Base-by-base conservation (phyloP, 2,113 vertebrate species). In the Esox niger region DNA sequence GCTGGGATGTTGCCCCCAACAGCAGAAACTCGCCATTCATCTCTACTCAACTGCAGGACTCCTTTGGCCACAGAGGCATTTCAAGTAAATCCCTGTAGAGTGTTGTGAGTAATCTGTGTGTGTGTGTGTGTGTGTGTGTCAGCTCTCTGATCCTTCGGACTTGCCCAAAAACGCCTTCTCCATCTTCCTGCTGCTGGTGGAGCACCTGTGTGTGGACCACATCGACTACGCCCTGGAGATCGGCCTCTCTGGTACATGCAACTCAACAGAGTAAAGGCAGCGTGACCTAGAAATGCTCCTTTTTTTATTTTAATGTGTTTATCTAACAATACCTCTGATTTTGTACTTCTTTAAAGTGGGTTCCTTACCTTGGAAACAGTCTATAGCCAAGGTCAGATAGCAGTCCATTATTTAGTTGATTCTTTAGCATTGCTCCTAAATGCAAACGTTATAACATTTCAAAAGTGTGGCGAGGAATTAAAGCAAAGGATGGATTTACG, bases 141-240 rank as follows among this genome's bases (percentile, higher is more conserved):
- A 99, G 97, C 93, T 99, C 68, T 99, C 97, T 63, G 97, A 99
- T 86, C 95, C 94, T 54, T 95, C 97, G 69, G 97, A 99, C 90
- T 91, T 99, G 78, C 95, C 97, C 70, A 97, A 95, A 90, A 99
- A 99, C 66, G 97, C 97, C 80, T 98, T 95, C 90, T 94, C 94
- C 74, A 95, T 99, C 88, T 99, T 99, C 90, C 91, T 95, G 77
- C 91, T 98, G 89, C 93, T 99, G 77, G 96, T 99, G 70, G 97
- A 99, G 25, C 95, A 98, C 89, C 94, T 99, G 60, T 99, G 97
- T 83, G 94, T 97, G 74, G 97, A 99, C 6, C 97, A 99, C 89
- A 99, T 99, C 60, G 97, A 99, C 91, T 99, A 99, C 71, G 97
- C 97, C 69, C 91, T 99, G 79, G 97, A 99, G 90, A 98, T 97